A percentile compares a stretch with the other conserved stretches of the same genome.
Evolutionary conservation across 1,140 invertebrate species (phyloP).

Genomic region (Drosophila bocqueti): DNA sequence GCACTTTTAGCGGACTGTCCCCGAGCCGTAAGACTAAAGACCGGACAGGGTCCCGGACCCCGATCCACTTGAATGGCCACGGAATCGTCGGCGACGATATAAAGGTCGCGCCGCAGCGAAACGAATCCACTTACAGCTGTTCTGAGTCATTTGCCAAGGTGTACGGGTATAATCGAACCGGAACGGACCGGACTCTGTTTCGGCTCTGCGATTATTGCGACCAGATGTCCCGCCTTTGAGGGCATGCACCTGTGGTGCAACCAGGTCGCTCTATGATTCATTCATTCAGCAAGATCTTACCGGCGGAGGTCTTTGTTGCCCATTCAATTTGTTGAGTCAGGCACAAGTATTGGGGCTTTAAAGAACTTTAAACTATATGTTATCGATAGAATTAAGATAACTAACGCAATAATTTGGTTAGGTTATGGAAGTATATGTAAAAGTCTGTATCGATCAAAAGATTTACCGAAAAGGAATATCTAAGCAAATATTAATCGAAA

Average conservation of each 20-base stretch:
- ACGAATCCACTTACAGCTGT: slow-evolving; percentile 36
- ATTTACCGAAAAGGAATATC: too few species aligned
- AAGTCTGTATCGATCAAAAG: too few species aligned
- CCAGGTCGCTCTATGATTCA: slow-evolving; percentile 18
- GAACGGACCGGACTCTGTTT: not conserved
- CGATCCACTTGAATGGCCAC: slow-evolving; percentile 10
- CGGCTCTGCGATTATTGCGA: slow-evolving; percentile 1
- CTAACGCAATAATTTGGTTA: not conserved
- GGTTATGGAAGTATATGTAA: not conserved
- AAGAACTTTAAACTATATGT: not conserved
- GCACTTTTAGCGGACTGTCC: slow-evolving; percentile 43
- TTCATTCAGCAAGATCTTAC: not conserved
- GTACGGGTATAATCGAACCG: slow-evolving; percentile 13
- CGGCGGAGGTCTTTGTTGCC: not conserved
- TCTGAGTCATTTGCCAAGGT: slow-evolving; percentile 49
- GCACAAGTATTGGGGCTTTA: not conserved
- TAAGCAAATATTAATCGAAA: too few species aligned
- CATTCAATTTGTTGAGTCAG: not conserved
- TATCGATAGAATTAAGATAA: not conserved
- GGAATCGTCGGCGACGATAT: slow-evolving; percentile 21
- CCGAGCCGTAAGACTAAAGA: slow-evolving; percentile 25
- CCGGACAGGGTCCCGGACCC: slow-evolving; percentile 2
- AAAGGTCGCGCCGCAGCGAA: slow-evolving; percentile 37
- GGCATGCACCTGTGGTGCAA: slow-evolving; percentile 28
- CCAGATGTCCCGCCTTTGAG: slow-evolving; percentile 40